Percentiles rank a stretch among this genome's conserved stretches.
phyloP scores from a whole-genome alignment of 2,797 vertebrate genomes.

The Gymnothorax reevesii region DNA sequence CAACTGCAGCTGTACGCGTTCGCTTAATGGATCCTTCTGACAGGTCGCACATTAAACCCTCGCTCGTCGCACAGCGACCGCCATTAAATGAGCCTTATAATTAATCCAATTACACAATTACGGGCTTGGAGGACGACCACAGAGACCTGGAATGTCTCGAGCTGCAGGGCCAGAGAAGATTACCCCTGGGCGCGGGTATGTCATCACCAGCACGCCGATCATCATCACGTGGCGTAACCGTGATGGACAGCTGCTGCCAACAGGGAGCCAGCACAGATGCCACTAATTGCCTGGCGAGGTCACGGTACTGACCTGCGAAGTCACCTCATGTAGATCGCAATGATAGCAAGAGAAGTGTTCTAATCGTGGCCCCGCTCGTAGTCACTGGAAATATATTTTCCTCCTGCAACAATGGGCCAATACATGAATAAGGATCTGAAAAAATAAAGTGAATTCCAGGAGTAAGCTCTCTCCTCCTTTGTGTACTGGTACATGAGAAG shows the following conservation, averaged over 20 bases:
- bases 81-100: background rate
- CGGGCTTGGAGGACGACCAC: background rate
- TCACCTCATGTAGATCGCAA: background rate
- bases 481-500: background rate
- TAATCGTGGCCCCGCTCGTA: background rate
- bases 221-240: background rate
- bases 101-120: slow-evolving; percentile 14
- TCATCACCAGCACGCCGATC: background rate
- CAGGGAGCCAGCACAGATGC: background rate
- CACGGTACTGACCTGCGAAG: background rate
- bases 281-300: background rate
- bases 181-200: background rate
- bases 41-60: background rate
- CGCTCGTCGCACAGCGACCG: background rate
- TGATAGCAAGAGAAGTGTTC: background rate
- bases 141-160: background rate
- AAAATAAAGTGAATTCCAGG: background rate
- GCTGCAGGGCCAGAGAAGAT: background rate
- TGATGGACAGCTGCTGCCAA: background rate
- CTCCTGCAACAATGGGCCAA: background rate
- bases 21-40: background rate
- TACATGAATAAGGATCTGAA: background rate
- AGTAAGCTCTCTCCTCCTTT: background rate
- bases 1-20: background rate
- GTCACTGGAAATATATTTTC: background rate